These are phyloP conservation scores for Cantharis rustica DNA, from an alignment of 2,888 invertebrate genomes.

Conservation along the genomic window DNA sequence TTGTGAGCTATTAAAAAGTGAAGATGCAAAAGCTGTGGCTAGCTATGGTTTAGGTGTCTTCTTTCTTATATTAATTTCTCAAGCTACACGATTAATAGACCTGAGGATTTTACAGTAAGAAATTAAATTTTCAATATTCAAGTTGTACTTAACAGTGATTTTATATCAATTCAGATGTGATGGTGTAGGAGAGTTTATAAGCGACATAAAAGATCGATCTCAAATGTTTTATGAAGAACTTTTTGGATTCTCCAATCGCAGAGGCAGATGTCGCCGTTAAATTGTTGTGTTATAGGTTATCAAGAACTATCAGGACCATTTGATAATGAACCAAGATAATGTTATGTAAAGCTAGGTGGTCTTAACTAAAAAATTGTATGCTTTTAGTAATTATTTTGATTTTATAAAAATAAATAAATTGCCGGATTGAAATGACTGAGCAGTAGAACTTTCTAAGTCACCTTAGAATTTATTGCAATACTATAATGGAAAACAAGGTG, in stretches of 20 bases:
- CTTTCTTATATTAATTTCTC: background rate
- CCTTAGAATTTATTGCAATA: no score
- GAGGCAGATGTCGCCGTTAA: background rate
- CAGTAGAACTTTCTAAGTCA: no score
- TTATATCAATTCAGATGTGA: background rate
- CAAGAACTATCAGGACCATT: background rate
- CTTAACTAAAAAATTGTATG: no score
- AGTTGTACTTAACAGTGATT: background rate
- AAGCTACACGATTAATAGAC: background rate
- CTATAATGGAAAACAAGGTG: no score
- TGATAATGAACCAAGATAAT: background rate
- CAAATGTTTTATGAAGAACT: background rate
- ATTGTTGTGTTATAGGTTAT: background rate
- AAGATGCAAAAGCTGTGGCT: background rate
- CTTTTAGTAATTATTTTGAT: no score
- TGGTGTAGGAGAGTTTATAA: background rate
- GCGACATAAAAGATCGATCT: background rate
- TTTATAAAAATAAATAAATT: no score
- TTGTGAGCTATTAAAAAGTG: background rate
- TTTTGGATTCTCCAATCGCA: background rate
- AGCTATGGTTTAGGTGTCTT: background rate
- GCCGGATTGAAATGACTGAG: no score
- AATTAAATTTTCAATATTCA: background rate
- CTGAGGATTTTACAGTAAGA: background rate
- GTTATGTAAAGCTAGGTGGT: no score